phyloP scores from a whole-genome alignment of 2,888 invertebrate species.

The Catocala sponsa region DNA sequence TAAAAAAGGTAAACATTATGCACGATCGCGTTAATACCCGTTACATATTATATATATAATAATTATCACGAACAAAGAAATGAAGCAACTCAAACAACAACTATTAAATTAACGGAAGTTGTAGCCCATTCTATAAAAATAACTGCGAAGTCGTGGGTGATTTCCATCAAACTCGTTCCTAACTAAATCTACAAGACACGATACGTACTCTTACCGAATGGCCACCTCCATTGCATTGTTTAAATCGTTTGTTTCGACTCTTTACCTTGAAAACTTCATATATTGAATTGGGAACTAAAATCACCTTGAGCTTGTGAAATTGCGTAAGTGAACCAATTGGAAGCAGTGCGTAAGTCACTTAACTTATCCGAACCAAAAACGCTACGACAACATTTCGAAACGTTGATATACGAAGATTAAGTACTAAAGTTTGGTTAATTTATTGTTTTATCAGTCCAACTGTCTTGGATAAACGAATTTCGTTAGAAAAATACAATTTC shows the following conservation, averaged over 20 bases:
- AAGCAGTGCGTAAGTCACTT: slow-evolving; percentile 35
- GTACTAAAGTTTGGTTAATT: slow-evolving; percentile 14
- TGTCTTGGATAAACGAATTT: neutral
- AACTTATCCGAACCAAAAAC: slow-evolving; percentile 7
- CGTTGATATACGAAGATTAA: slow-evolving; percentile 20
- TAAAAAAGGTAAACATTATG: too few relatives aligned
- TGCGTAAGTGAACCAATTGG: slow-evolving; percentile 43
- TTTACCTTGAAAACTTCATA: slow-evolving; percentile 46
- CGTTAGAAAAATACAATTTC: neutral
- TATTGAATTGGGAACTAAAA: slow-evolving; percentile 28
- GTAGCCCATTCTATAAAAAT: neutral
- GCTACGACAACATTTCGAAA: slow-evolving; percentile 22
- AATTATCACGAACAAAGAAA: too few relatives aligned
- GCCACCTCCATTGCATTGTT: slow-evolving; percentile 7
- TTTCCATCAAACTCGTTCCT: neutral
- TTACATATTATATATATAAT: too few relatives aligned
- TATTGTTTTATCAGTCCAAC: neutral
- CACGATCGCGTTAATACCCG: too few relatives aligned
- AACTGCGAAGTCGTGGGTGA: neutral
- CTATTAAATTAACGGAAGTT: neutral
- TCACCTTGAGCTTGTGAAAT: slow-evolving; percentile 33
- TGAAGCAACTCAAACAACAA: neutral
- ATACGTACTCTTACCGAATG: neutral
- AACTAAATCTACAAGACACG: neutral
- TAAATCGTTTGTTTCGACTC: slow-evolving; percentile 22